These are phyloP conservation scores for Girardinus metallicus DNA, from an alignment of 2,797 vertebrate genomes.

Conservation along the genomic window DNA sequence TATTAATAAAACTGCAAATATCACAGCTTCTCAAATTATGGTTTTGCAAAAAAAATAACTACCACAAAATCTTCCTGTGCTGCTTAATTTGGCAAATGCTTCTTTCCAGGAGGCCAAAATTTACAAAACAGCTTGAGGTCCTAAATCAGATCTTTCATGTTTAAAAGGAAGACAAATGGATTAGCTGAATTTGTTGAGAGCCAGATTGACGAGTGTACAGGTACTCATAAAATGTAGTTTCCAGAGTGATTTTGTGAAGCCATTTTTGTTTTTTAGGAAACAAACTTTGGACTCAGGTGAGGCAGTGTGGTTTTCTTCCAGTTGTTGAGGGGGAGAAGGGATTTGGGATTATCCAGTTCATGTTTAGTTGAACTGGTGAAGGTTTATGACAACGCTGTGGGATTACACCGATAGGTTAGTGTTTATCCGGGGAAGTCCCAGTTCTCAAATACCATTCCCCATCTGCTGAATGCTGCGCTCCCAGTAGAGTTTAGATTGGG, in stretches of 20 bases:
- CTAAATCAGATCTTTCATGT: not conserved
- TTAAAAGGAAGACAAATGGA: not conserved
- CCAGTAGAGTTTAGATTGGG: not conserved
- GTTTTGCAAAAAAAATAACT: not conserved
- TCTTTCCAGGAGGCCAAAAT: slow-evolving; percentile 1
- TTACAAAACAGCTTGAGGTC: not conserved
- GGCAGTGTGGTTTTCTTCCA: not conserved
- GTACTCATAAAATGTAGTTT: not conserved
- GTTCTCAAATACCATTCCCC: not conserved
- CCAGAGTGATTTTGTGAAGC: not conserved
- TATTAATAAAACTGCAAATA: not conserved
- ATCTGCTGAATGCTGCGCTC: not conserved
- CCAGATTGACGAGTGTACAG: not conserved
- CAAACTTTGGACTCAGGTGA: not conserved
- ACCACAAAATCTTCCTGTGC: not conserved
- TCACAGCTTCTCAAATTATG: not conserved
- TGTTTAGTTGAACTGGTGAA: not conserved
- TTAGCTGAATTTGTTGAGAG: not conserved
- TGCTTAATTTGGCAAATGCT: not conserved
- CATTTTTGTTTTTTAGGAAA: not conserved
- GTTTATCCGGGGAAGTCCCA: not conserved
- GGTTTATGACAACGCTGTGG: not conserved
- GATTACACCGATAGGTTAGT: not conserved
- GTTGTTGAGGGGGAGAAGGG: not conserved
- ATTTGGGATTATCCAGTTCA: not conserved